These are phyloP conservation scores for Odontesthes bonariensis DNA, from an alignment of 2,113 vertebrate genomes.

Conservation along the genomic window DNA sequence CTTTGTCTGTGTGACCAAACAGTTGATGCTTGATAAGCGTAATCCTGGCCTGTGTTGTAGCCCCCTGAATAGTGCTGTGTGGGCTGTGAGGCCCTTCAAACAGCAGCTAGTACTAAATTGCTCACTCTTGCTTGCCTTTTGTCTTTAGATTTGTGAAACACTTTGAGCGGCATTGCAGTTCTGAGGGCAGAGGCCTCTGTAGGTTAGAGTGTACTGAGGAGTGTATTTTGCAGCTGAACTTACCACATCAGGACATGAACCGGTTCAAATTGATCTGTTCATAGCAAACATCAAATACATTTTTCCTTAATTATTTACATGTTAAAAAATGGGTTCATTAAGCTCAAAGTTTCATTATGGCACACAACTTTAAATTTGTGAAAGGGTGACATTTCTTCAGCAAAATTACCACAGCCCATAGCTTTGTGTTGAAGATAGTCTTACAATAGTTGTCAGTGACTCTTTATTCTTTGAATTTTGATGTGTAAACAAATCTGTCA, in stretches of 20 bases:
- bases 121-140: conserved; percentile 77
- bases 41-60: conserved; percentile 72
- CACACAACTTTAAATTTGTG: not conserved
- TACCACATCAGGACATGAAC: conserved; percentile 36
- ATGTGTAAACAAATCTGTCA: conserved; percentile 52
- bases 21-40: conserved; percentile 79
- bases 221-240: conserved; percentile 39
- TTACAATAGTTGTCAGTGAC: conserved; percentile 39
- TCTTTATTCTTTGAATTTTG: conserved; percentile 48
- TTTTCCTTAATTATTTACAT: not conserved
- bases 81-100: conserved; percentile 74
- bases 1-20: conserved; percentile 74
- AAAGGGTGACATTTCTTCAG: not conserved
- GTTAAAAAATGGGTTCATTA: conserved; percentile 4
- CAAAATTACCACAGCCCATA: not conserved
- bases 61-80: conserved; percentile 70
- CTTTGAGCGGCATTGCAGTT: conserved; percentile 73
- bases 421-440: conserved; percentile 20
- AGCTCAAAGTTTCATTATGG: not conserved
- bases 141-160: conserved; percentile 76
- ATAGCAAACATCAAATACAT: conserved; percentile 17
- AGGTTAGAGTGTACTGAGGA: conserved; percentile 64
- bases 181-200: conserved; percentile 62
- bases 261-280: conserved; percentile 23
- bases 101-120: conserved; percentile 73